A percentile compares a stretch with the other conserved stretches of the same genome.
These are phyloP conservation scores for Dermatemys mawii DNA, from an alignment of 2,113 vertebrate species.

Conservation along the genomic window DNA sequence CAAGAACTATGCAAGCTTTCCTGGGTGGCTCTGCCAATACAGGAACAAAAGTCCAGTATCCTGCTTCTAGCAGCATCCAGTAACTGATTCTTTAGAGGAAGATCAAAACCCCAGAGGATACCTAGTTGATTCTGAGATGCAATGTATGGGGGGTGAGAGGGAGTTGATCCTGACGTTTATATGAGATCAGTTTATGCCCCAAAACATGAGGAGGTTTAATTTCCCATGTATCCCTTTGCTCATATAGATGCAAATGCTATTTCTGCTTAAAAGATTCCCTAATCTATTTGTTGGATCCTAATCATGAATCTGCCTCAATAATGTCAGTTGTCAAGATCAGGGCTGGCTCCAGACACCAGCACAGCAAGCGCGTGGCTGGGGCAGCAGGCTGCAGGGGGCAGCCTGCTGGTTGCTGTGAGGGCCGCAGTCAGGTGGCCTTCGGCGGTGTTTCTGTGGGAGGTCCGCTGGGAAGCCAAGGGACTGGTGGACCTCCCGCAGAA, in stretches of 20 bases:
- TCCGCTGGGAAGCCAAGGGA: too few species aligned
- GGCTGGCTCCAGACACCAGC: too few species aligned
- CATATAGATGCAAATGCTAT: constrained; percentile 66
- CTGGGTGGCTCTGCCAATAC: constrained; percentile 34
- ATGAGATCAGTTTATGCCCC: constrained; percentile 71
- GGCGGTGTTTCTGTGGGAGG: too few species aligned
- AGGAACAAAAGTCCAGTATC: constrained; percentile 59
- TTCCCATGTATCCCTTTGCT: constrained; percentile 71
- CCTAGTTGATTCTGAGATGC: constrained; percentile 58
- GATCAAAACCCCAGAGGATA: constrained; percentile 63
- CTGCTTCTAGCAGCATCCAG: background rate
- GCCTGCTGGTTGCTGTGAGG: too few species aligned
- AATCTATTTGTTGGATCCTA: constrained; percentile 70
- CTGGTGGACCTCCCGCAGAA: too few species aligned
- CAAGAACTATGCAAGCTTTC: constrained; percentile 36
- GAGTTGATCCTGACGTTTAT: constrained; percentile 66
- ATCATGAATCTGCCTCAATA: constrained; percentile 70
- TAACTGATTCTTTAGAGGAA: constrained; percentile 54
- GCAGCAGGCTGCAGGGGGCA: too few species aligned
- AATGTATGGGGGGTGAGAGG: background rate
- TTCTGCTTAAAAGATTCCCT: constrained; percentile 71
- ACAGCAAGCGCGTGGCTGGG: too few species aligned
- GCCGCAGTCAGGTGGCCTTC: too few species aligned
- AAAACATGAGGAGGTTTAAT: constrained; percentile 61
- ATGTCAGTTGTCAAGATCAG: constrained; percentile 62